phyloP scores from a whole-genome alignment of 2,888 invertebrate species.

The Habroteleia sp. region DNA sequence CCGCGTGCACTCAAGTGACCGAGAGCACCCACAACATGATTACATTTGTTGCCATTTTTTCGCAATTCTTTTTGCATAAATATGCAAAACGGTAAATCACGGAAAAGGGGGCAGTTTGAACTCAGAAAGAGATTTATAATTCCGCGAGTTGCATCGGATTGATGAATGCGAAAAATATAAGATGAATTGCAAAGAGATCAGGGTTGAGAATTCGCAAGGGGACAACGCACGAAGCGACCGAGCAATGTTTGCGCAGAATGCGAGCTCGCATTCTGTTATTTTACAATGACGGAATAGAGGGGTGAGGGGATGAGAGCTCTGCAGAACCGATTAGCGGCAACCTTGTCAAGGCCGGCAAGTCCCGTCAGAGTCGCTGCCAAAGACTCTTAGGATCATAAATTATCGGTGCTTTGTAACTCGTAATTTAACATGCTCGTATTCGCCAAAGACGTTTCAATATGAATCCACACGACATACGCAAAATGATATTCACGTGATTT shows the following conservation, averaged over 20 bases:
- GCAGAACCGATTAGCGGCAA: conserved; percentile 49
- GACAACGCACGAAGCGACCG: conserved; percentile 29
- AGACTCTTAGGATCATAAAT: conserved; percentile 41
- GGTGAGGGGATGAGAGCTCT: too few relatives aligned
- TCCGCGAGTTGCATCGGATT: not conserved
- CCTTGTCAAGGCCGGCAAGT: conserved; percentile 54
- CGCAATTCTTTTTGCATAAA: too few relatives aligned
- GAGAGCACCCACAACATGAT: conserved; percentile 13
- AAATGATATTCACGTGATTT: too few relatives aligned
- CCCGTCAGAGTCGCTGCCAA: conserved; percentile 23
- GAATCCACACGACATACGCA: conserved; percentile 14
- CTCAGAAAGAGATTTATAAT: too few relatives aligned
- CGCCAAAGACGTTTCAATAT: conserved; percentile 2
- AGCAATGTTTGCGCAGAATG: conserved; percentile 25
- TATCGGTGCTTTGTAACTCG: conserved; percentile 19
- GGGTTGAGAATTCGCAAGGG: conserved; percentile 36
- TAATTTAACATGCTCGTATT: conserved; percentile 21
- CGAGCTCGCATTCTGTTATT: conserved; percentile 28
- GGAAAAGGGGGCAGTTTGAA: too few relatives aligned
- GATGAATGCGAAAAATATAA: conserved; percentile 24
- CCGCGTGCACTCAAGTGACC: conserved; percentile 18
- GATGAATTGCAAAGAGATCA: conserved; percentile 37
- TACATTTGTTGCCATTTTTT: too few relatives aligned
- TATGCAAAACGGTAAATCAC: conserved; percentile 2
- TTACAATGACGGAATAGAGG: conserved; percentile 51